These are phyloP conservation scores for Chamaetylas fuelleborni DNA, from an alignment of 2,113 vertebrate genomes.

Conservation along the genomic window DNA sequence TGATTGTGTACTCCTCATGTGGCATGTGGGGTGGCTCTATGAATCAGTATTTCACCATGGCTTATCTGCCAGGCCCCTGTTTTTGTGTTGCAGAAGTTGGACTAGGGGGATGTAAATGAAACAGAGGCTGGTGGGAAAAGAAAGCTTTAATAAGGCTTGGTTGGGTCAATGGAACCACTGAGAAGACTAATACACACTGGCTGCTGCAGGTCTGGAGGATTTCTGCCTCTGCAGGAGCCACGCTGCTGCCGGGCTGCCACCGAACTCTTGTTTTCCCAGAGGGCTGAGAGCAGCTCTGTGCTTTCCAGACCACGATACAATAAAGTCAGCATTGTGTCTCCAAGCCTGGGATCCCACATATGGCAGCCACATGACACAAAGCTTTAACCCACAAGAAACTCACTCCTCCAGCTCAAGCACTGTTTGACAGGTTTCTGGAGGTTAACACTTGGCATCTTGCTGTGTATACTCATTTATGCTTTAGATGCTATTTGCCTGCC, in stretches of 20 bases:
- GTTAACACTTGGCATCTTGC: not conserved
- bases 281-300: not conserved
- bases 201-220: not conserved
- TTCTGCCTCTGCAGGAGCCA: not conserved
- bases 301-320: not conserved
- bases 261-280: rapidly evolving
- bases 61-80: not conserved
- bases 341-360: not conserved
- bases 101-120: not conserved
- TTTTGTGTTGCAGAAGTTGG: not conserved
- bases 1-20: not conserved
- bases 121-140: not conserved
- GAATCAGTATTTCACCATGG: not conserved
- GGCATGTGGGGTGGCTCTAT: not conserved
- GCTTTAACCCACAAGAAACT: not conserved
- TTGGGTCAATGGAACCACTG: not conserved
- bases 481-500: not conserved
- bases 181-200: not conserved
- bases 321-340: not conserved
- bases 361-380: not conserved
- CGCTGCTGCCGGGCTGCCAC: rapidly evolving
- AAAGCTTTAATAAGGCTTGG: not conserved
- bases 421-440: not conserved
- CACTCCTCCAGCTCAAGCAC: not conserved
- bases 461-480: not conserved